A percentile compares a stretch with the other conserved stretches of the same genome.
phyloP scores from a whole-genome alignment of 2,888 invertebrate species.

The Acrocyrtus sp. region DNA sequence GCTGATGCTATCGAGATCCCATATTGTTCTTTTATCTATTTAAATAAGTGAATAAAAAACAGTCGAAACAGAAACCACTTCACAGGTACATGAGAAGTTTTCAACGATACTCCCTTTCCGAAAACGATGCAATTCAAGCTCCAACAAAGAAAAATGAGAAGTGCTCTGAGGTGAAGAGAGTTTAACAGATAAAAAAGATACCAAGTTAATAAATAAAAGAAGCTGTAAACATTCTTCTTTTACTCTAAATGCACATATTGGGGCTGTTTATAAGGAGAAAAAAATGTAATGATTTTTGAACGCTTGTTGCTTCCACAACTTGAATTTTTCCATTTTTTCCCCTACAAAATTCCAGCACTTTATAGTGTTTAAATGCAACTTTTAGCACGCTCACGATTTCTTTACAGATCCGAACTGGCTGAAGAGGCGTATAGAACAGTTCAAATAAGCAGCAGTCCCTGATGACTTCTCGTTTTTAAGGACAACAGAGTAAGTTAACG shows the following conservation, averaged over 20 bases:
- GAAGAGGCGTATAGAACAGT: not conserved
- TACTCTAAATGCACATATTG: not conserved
- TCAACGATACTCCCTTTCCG: no score
- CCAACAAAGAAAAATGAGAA: not conserved
- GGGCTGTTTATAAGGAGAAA: conserved; percentile 1
- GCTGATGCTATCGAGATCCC: no score
- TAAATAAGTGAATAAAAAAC: no score
- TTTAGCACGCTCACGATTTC: no score
- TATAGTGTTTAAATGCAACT: not conserved
- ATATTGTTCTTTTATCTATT: no score
- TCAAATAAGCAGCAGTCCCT: not conserved
- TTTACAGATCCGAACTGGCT: no score
- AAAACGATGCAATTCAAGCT: not conserved
- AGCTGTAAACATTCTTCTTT: not conserved
- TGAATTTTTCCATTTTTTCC: conserved; percentile 3
- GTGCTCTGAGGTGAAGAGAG: not conserved
- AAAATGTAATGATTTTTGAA: conserved; percentile 36
- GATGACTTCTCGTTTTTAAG: not conserved
- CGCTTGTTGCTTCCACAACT: conserved; percentile 30
- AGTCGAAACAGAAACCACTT: not conserved
- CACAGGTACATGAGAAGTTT: not conserved
- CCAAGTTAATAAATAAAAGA: not conserved
- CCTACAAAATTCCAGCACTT: not conserved
- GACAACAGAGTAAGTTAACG: not conserved
- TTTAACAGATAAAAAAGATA: not conserved